phyloP scores from a whole-genome alignment of 2,888 invertebrate species.

The Macaria liturata region DNA sequence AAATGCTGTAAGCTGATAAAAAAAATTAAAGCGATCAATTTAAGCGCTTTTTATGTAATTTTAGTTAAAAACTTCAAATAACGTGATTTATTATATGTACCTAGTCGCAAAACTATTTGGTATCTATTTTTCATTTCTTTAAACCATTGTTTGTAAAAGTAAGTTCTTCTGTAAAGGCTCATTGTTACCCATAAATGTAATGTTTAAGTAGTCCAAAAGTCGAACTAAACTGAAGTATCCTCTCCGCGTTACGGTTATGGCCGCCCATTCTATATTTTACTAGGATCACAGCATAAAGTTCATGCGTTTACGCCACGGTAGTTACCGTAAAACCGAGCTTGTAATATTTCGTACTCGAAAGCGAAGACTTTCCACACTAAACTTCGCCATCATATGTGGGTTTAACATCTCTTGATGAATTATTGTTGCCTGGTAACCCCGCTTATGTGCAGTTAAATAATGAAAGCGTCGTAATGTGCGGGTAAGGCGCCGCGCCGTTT shows the following conservation, averaged over 20 bases:
- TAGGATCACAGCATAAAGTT: slow-evolving; percentile 19
- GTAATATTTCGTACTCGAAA: slow-evolving; percentile 25
- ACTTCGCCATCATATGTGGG: slow-evolving; percentile 28
- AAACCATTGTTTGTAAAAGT: too few species aligned
- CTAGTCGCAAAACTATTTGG: too few species aligned
- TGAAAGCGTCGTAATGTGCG: slow-evolving; percentile 6
- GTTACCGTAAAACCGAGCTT: slow-evolving; percentile 30
- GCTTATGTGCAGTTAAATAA: slow-evolving; percentile 21
- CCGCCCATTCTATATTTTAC: slow-evolving; percentile 16
- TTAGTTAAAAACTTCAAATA: too few species aligned
- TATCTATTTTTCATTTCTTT: too few species aligned
- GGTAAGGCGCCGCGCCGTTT: too few species aligned
- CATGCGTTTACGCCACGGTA: slow-evolving; percentile 25
- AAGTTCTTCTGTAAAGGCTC: too few species aligned
- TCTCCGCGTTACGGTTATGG: slow-evolving; percentile 15
- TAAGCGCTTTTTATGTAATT: too few species aligned
- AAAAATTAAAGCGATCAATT: too few species aligned
- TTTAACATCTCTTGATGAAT: slow-evolving; percentile 34
- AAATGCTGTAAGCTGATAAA: too few species aligned
- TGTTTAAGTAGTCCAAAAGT: slow-evolving; percentile 9
- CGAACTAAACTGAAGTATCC: slow-evolving; percentile 9
- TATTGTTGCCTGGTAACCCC: slow-evolving; percentile 28
- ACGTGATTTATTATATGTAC: too few species aligned
- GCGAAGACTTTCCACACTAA: slow-evolving; percentile 27
- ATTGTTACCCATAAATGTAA: too few species aligned